Conservation (phyloP, 2,888 invertebrate genomes). For the Habroteleia sp. region DNA sequence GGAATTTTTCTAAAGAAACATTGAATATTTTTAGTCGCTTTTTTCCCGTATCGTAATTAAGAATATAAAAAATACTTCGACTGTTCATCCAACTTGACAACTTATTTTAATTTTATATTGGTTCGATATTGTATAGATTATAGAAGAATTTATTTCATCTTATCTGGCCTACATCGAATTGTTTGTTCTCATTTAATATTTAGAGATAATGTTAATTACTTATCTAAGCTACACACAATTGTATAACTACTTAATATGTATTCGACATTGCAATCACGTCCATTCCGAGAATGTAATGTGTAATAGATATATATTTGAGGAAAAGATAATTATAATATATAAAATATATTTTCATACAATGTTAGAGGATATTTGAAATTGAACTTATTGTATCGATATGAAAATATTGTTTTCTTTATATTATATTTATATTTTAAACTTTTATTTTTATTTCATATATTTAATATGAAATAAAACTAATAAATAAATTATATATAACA, state of each 20-base stretch:
- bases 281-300: slow-evolving; percentile 18
- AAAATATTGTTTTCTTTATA: too few species aligned
- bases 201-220: slow-evolving; percentile 29
- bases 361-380: too few species aligned
- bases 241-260: slow-evolving; percentile 39
- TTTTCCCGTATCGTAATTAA: slow-evolving; percentile 14
- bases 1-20: slow-evolving; percentile 7
- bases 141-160: background rate
- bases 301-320: slow-evolving; percentile 39
- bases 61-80: slow-evolving; percentile 9
- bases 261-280: slow-evolving; percentile 20
- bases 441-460: too few species aligned
- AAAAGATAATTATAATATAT: too few species aligned
- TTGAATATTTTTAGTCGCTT: slow-evolving; percentile 13
- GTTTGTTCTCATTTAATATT: slow-evolving; percentile 31
- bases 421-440: too few species aligned
- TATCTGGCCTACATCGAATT: slow-evolving; percentile 2
- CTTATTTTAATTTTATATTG: background rate
- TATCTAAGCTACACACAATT: slow-evolving; percentile 5
- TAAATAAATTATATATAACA: too few species aligned
- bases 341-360: too few species aligned
- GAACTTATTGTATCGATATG: too few species aligned
- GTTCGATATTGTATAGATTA: background rate
- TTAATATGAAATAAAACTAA: too few species aligned
- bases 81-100: background rate